A percentile compares a stretch with the other conserved stretches of the same genome.
Evolutionary conservation across 2,113 vertebrate genomes (phyloP).

Genomic region (Thalassoma bifasciatum): DNA sequence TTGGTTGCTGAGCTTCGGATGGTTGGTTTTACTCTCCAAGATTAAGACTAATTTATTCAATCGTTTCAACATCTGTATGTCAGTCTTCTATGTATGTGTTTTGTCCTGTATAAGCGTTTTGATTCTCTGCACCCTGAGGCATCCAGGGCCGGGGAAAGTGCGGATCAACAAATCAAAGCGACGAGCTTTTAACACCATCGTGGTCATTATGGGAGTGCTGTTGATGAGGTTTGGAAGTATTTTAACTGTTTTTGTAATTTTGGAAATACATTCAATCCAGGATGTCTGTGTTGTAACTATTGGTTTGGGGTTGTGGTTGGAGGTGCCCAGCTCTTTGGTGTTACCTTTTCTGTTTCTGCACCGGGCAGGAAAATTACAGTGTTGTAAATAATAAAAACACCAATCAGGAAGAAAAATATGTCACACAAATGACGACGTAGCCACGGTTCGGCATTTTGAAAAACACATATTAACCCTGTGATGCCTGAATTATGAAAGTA

Average conservation of each 20-base stretch:
- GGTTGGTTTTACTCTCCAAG: rapidly evolving
- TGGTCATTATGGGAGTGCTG: constrained; percentile 16
- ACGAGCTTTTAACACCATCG: constrained; percentile 33
- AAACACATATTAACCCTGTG: too few species aligned
- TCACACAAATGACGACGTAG: too few species aligned
- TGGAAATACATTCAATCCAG: too few species aligned
- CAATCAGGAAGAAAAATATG: too few species aligned
- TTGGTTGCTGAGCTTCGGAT: constrained; percentile 18
- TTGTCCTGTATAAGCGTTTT: constrained; percentile 24
- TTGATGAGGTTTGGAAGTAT: not conserved
- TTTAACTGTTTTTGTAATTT: not conserved
- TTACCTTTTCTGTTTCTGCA: constrained; percentile 44
- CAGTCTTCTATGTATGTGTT: rapidly evolving
- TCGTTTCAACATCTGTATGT: too few species aligned
- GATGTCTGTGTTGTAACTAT: rapidly evolving
- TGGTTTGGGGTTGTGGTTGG: rapidly evolving
- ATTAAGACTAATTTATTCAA: rapidly evolving
- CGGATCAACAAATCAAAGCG: constrained; percentile 13
- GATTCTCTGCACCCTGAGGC: constrained; percentile 22
- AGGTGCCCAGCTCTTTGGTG: constrained; percentile 32
- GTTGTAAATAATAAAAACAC: too few species aligned
- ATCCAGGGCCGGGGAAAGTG: constrained; percentile 27
- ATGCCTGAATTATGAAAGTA: too few species aligned
- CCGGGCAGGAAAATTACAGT: not conserved
- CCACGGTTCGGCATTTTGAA: too few species aligned